Evolutionary conservation across 2,888 invertebrate species (phyloP).

Genomic region (Sinhomidia bicolor): DNA sequence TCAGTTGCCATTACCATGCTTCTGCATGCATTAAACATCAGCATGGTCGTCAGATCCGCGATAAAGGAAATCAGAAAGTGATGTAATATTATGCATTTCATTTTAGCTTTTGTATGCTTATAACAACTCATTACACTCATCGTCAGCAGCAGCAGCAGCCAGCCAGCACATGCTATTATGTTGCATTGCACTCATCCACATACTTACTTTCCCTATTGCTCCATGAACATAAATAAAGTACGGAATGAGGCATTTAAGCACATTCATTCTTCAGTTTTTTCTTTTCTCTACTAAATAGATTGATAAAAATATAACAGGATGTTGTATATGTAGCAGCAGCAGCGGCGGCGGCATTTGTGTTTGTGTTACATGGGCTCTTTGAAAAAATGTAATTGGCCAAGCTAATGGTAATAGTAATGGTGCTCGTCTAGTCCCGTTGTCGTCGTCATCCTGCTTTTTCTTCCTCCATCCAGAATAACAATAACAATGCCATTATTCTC

Average conservation of each 20-base stretch:
- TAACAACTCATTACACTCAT: neutral
- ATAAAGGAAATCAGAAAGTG: constrained; percentile 22
- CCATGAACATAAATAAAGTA: neutral
- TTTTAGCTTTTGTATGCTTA: neutral
- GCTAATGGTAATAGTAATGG: neutral
- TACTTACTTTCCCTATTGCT: neutral
- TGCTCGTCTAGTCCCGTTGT: neutral
- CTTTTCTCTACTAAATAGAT: neutral
- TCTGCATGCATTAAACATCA: neutral
- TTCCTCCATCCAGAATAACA: neutral
- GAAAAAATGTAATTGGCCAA: constrained; percentile 24
- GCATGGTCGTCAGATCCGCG: neutral
- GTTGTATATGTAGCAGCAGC: neutral
- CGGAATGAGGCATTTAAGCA: neutral
- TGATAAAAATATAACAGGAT: neutral
- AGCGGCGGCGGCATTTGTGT: no score
- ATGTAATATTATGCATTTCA: constrained; percentile 32
- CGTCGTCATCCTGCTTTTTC: neutral
- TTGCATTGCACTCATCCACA: no score
- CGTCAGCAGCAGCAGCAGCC: no score
- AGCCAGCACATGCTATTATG: no score
- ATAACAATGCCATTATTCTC: constrained; percentile 26
- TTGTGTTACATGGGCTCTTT: neutral
- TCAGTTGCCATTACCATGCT: neutral
- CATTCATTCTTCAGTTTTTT: neutral